Percentiles rank a stretch among this genome's conserved stretches.
These are phyloP conservation scores for Petroica traversi DNA, from an alignment of 2,113 vertebrate species.

Conservation along the genomic window DNA sequence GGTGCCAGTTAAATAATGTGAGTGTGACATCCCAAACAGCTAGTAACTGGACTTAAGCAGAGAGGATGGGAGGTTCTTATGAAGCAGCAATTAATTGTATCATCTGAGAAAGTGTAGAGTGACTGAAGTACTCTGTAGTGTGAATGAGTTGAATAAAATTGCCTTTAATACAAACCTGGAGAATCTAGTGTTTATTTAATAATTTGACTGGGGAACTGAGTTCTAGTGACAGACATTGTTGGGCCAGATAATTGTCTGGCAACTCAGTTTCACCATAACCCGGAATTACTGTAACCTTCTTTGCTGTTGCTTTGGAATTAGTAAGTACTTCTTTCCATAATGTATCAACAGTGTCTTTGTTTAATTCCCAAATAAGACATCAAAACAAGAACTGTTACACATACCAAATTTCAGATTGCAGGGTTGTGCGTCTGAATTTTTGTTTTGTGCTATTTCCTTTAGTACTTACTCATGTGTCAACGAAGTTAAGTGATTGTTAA, in stretches of 20 bases:
- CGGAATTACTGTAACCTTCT: not conserved
- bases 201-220: not conserved
- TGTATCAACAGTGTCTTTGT: not conserved
- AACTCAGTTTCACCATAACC: not conserved
- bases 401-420: not conserved
- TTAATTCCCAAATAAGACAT: not conserved
- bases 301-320: not conserved
- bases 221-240: not conserved
- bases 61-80: not conserved
- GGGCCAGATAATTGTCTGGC: not conserved
- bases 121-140: not conserved
- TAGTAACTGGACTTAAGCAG: constrained; percentile 1
- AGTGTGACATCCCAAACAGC: constrained; percentile 30
- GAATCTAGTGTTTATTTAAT: not conserved
- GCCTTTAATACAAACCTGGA: not conserved
- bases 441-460: not conserved
- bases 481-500: not conserved
- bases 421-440: not conserved
- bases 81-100: not conserved
- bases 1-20: constrained; percentile 52
- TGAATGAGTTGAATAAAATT: not conserved
- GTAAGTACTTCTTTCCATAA: not conserved
- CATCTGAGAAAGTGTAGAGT: not conserved
- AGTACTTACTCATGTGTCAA: not conserved
- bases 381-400: not conserved